Conservation (phyloP, 2,888 invertebrate genomes). For the Periphyllus acericola region DNA sequence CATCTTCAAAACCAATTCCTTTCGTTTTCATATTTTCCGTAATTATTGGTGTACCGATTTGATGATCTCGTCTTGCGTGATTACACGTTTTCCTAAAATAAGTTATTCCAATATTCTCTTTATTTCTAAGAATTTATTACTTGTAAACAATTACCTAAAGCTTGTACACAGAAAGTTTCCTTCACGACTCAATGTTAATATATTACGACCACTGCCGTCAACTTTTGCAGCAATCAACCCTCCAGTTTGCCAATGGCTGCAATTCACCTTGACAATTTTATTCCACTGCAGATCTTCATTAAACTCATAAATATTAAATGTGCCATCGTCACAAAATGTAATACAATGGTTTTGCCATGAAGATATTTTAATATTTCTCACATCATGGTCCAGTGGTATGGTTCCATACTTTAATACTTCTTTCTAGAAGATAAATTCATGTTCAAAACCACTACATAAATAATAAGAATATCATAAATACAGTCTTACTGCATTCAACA, state of each 20-base stretch:
- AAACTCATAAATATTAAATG: constrained; percentile 32
- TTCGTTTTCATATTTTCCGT: neutral
- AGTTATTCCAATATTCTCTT: too few relatives aligned
- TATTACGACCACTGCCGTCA: neutral
- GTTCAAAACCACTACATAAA: too few relatives aligned
- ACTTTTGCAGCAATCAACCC: constrained; percentile 37
- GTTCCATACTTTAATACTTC: neutral
- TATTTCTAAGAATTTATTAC: too few relatives aligned
- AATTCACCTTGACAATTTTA: constrained; percentile 24
- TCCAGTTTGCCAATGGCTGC: constrained; percentile 53
- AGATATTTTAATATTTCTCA: constrained; percentile 4
- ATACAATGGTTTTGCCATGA: constrained; percentile 16
- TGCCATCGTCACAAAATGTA: constrained; percentile 38
- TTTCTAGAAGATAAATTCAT: neutral
- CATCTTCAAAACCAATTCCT: constrained; percentile 35
- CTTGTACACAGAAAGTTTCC: constrained; percentile 45
- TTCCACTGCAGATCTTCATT: constrained; percentile 8
- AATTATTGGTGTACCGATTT: neutral
- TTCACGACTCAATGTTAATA: constrained; percentile 11
- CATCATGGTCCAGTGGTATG: constrained; percentile 5
- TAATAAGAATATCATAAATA: too few relatives aligned
- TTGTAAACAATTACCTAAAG: constrained; percentile 2
- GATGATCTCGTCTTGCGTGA: neutral
- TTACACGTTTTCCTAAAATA: neutral
- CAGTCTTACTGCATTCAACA: too few relatives aligned